Conservation (phyloP, 2,797 vertebrate species). For the Hydrophis major region DNA sequence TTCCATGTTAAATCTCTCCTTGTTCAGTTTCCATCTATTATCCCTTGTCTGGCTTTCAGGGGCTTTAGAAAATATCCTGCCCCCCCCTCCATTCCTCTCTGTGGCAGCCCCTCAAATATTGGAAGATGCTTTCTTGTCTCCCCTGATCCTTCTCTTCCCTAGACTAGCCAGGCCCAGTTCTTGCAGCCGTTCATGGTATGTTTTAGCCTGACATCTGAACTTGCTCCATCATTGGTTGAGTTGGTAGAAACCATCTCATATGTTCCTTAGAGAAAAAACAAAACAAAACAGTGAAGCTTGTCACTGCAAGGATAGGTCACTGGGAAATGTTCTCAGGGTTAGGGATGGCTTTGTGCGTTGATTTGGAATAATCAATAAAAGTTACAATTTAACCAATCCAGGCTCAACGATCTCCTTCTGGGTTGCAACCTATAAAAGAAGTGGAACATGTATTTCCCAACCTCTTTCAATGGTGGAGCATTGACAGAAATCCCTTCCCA, state of each 20-base stretch:
- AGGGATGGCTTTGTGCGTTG: background rate
- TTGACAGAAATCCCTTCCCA: background rate
- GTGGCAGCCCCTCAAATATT: too few species aligned
- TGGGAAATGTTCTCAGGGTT: background rate
- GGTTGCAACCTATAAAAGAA: background rate
- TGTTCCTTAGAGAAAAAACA: rapidly evolving
- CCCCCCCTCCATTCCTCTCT: background rate
- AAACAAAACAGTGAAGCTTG: background rate
- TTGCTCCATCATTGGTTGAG: background rate
- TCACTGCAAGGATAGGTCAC: background rate
- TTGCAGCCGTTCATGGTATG: background rate
- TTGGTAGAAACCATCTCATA: background rate
- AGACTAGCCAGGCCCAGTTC: background rate
- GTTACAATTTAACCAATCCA: background rate
- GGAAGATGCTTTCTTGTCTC: too few species aligned
- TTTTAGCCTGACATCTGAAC: background rate
- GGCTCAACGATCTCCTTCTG: background rate
- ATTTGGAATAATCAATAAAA: background rate
- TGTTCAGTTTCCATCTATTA: too few species aligned
- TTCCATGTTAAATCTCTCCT: too few species aligned
- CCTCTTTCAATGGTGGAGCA: background rate
- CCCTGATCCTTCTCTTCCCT: background rate
- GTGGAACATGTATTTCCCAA: background rate
- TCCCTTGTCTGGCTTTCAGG: background rate
- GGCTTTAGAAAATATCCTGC: background rate